Evolutionary conservation across 2,113 vertebrate species (phyloP).

Genomic region (Callipepla squamata): DNA sequence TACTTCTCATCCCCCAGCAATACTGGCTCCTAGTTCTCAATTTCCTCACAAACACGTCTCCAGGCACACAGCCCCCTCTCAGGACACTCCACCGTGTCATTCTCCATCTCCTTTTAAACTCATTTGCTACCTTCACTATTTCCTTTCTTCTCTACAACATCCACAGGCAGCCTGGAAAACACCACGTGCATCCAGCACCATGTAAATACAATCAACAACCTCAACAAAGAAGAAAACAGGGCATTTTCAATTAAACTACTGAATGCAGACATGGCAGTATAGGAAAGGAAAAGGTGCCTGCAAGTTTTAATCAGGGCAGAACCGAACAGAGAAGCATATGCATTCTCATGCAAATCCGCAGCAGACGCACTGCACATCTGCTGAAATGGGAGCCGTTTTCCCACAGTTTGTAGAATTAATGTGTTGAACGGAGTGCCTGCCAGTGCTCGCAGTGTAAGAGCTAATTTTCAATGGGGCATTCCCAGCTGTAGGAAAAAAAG

Average conservation of each 20-base stretch:
- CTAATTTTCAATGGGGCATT: conserved; percentile 46
- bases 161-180: background rate
- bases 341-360: conserved; percentile 65
- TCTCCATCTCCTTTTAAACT: background rate
- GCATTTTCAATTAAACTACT: conserved; percentile 31
- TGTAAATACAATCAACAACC: background rate
- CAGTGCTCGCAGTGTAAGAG: background rate
- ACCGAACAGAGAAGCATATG: conserved; percentile 11
- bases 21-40: background rate
- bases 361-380: conserved; percentile 30
- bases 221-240: background rate
- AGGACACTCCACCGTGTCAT: background rate
- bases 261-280: background rate
- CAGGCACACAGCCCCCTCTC: background rate
- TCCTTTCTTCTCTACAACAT: conserved; percentile 6
- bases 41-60: background rate
- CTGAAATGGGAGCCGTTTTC: conserved; percentile 49
- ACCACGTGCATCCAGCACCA: rapidly evolving
- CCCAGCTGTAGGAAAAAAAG: background rate
- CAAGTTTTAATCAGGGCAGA: conserved; percentile 56
- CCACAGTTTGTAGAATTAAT: conserved; percentile 65
- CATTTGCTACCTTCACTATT: background rate
- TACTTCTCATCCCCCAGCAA: background rate
- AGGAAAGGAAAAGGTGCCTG: conserved; percentile 36
- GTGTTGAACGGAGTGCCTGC: conserved; percentile 54